phyloP scores from a whole-genome alignment of 2,113 vertebrate species.

The Mirounga angustirostris region DNA sequence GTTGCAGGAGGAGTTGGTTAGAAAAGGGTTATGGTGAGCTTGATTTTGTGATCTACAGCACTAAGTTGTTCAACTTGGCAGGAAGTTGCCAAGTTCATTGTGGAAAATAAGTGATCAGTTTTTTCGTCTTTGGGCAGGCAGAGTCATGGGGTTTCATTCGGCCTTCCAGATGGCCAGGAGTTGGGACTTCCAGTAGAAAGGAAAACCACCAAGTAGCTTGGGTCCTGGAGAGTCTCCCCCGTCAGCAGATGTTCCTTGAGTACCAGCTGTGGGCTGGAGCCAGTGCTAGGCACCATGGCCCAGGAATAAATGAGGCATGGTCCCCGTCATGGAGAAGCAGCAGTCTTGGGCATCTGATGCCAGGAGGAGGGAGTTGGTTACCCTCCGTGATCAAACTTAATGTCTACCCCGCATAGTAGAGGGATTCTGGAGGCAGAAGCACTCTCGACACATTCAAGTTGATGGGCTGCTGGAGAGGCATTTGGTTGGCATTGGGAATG shows the following conservation, averaged over 20 bases:
- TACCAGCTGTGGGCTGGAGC: not conserved
- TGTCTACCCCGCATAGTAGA: not conserved
- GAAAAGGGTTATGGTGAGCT: not conserved
- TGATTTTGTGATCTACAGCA: not conserved
- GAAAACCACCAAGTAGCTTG: conserved; percentile 28
- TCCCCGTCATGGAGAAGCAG: not conserved
- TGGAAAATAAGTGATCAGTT: not conserved
- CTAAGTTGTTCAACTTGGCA: not conserved
- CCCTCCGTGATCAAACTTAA: not conserved
- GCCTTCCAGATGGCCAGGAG: not conserved
- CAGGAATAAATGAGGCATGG: not conserved
- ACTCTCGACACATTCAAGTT: not conserved
- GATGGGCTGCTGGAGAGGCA: not conserved
- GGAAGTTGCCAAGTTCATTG: not conserved
- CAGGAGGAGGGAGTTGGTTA: not conserved
- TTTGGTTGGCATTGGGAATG: not conserved
- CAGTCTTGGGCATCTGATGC: not conserved
- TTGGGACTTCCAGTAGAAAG: not conserved
- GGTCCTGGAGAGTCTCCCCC: not conserved
- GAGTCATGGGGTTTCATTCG: not conserved
- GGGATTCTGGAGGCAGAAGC: not conserved
- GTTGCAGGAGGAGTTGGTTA: not conserved
- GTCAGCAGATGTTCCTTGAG: not conserved
- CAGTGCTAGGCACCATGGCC: not conserved
- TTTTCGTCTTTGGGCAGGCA: not conserved